These are phyloP conservation scores for Euthynnus affinis DNA, from an alignment of 2,797 vertebrate genomes.

Conservation along the genomic window DNA sequence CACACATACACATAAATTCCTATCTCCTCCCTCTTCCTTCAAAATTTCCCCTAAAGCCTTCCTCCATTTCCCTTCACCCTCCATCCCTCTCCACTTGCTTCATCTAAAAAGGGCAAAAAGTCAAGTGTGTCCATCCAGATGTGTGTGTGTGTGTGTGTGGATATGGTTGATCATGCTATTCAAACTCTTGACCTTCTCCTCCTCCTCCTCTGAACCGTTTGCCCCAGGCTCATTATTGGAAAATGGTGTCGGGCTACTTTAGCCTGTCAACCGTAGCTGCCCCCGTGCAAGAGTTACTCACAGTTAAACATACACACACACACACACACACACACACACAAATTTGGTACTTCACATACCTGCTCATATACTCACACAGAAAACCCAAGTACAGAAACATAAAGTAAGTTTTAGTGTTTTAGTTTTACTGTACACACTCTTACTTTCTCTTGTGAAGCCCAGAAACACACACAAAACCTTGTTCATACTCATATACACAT, in stretches of 20 bases:
- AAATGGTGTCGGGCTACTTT: slow-evolving; percentile 23
- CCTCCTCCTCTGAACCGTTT: slow-evolving; percentile 30
- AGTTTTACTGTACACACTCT: neutral
- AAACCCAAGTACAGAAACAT: neutral
- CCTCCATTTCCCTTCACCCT: slow-evolving; percentile 38
- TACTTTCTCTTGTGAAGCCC: neutral
- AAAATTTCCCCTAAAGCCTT: slow-evolving; percentile 13
- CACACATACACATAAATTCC: slow-evolving; percentile 3
- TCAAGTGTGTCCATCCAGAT: neutral
- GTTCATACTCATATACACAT: neutral
- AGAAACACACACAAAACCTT: slow-evolving; percentile 1
- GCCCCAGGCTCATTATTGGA: slow-evolving; percentile 41
- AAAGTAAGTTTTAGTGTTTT: neutral
- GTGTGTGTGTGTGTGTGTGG: neutral
- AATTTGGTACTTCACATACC: neutral
- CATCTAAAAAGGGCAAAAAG: slow-evolving; percentile 22
- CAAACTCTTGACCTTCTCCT: slow-evolving; percentile 44
- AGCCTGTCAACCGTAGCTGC: slow-evolving; percentile 26
- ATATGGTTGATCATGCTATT: slow-evolving; percentile 13
- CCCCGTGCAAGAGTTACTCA: slow-evolving; percentile 6
- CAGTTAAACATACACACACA: neutral
- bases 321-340: slow-evolving; percentile 2
- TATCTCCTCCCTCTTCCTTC: slow-evolving; percentile 11
- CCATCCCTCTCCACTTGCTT: slow-evolving; percentile 34
- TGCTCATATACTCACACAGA: neutral